A percentile compares a stretch with the other conserved stretches of the same genome.
These are phyloP conservation scores for Chrysopilus asiliformis DNA, from an alignment of 2,888 invertebrate species.

Conservation along the genomic window DNA sequence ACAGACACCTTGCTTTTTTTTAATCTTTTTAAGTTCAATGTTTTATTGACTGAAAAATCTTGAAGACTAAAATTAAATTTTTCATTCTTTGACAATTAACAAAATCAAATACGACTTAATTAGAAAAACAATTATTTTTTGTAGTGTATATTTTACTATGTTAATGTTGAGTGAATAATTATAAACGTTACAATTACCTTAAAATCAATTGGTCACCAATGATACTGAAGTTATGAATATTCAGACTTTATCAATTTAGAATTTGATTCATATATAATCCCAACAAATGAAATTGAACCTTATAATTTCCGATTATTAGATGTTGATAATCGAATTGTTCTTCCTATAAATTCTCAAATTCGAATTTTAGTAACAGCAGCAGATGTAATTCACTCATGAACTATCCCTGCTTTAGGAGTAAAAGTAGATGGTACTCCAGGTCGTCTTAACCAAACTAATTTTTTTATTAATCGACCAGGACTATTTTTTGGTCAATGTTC, in stretches of 20 bases:
- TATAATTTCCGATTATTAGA: slow-evolving; percentile 46
- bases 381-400: slow-evolving; percentile 56
- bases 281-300: slow-evolving; percentile 30
- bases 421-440: slow-evolving; percentile 54
- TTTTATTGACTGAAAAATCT: no score
- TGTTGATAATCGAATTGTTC: slow-evolving; percentile 46
- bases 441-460: slow-evolving; percentile 49
- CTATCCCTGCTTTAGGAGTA: slow-evolving; percentile 46
- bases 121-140: no score
- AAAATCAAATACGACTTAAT: no score
- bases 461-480: slow-evolving; percentile 48
- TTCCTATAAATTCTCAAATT: slow-evolving; percentile 48
- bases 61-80: no score
- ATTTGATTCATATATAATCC: slow-evolving; percentile 50
- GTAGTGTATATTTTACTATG: no score
- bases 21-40: no score
- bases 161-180: no score
- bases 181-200: no score
- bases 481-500: slow-evolving; percentile 64
- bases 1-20: no score
- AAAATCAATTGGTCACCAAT: no score
- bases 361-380: slow-evolving; percentile 47
- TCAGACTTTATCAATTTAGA: slow-evolving; percentile 43
- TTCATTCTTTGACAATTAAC: no score
- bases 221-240: no score